phyloP scores from a whole-genome alignment of 2,797 vertebrate species.

The Rhinoraja longicauda region DNA sequence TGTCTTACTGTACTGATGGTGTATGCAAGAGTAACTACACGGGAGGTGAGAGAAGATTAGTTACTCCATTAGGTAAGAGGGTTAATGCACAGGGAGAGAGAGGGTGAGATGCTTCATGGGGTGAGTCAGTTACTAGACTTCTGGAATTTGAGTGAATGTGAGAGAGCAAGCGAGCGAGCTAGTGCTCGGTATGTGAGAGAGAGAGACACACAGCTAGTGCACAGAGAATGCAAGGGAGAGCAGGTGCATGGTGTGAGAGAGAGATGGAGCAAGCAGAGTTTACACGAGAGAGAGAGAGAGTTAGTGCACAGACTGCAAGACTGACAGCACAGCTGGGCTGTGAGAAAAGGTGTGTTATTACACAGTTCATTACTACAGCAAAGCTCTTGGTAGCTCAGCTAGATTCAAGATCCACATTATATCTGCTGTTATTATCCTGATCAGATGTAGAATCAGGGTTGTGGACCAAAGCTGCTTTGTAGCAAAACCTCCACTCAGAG shows the following conservation, averaged over 20 bases:
- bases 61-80: slow-evolving; percentile 40
- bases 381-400: background rate
- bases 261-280: slow-evolving; percentile 24
- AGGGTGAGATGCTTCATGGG: background rate
- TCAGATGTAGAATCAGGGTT: slow-evolving; percentile 37
- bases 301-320: background rate
- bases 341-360: background rate
- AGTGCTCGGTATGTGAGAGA: slow-evolving; percentile 26
- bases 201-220: slow-evolving; percentile 33
- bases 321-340: background rate
- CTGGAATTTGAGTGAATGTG: too few relatives aligned
- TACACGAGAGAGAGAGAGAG: slow-evolving; percentile 35
- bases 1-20: slow-evolving; percentile 45
- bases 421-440: background rate
- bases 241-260: background rate
- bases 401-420: slow-evolving; percentile 33
- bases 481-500: background rate
- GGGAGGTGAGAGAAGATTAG: background rate
- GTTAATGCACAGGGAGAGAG: slow-evolving; percentile 47
- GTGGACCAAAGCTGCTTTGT: slow-evolving; percentile 38
- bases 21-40: slow-evolving; percentile 41
- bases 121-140: too few relatives aligned
- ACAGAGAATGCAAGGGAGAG: background rate
- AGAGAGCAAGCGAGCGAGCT: slow-evolving; percentile 33
- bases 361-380: background rate